These are phyloP conservation scores for Progne subis DNA, from an alignment of 2,113 vertebrate species.

Conservation along the genomic window DNA sequence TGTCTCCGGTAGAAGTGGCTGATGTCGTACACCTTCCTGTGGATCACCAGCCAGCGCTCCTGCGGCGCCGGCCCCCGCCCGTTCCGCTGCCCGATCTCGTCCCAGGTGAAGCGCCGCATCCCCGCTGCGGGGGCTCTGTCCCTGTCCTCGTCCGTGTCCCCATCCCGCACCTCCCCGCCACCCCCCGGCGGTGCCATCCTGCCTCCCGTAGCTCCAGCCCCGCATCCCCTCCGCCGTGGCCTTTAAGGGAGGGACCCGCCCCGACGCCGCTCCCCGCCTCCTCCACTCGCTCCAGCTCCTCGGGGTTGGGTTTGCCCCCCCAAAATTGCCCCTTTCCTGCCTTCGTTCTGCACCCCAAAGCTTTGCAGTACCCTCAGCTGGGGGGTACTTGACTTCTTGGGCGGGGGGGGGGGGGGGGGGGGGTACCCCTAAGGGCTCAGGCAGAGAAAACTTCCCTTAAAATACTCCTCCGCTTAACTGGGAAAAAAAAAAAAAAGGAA, in stretches of 20 bases:
- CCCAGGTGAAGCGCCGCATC: background rate
- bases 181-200: background rate
- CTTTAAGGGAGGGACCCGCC: background rate
- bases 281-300: background rate
- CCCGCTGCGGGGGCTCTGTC: fast-evolving
- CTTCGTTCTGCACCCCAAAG: fast-evolving
- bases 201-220: background rate
- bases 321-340: background rate
- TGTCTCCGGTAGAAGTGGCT: slow-evolving; percentile 39
- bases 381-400: fast-evolving
- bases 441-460: background rate
- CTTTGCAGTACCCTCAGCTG: fast-evolving
- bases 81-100: background rate
- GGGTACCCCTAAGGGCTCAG: background rate
- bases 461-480: background rate
- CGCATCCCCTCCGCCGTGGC: background rate
- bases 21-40: slow-evolving; percentile 73
- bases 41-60: slow-evolving; percentile 60
- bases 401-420: fast-evolving
- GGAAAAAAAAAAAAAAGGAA: background rate
- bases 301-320: background rate
- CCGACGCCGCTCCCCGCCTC: background rate
- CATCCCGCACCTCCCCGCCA: background rate
- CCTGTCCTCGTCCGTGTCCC: background rate
- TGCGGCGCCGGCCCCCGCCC: background rate